Percentiles rank a stretch among this genome's conserved stretches.
Evolutionary conservation across 2,113 vertebrate genomes (phyloP).

Genomic region (Muscicapa adusta): DNA sequence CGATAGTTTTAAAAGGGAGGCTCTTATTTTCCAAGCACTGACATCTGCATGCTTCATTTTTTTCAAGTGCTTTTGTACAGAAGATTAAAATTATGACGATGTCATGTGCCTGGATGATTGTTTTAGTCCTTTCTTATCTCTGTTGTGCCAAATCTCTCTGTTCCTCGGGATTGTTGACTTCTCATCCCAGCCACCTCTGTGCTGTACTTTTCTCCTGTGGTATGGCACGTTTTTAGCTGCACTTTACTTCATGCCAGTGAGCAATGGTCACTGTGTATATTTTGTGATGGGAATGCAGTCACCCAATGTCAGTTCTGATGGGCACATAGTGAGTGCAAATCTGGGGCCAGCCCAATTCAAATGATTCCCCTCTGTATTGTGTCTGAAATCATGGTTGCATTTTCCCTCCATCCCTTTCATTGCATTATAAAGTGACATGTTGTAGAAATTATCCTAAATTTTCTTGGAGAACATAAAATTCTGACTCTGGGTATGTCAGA

Average conservation of each 20-base stretch:
- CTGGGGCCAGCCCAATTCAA: not conserved
- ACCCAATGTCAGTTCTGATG: not conserved
- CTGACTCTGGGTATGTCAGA: not conserved
- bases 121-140: not conserved
- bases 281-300: not conserved
- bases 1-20: not conserved
- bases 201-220: not conserved
- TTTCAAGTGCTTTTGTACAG: not conserved
- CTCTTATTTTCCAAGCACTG: not conserved
- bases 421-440: not conserved
- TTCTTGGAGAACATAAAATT: not conserved
- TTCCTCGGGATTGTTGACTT: not conserved
- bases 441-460: not conserved
- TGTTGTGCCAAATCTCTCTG: not conserved
- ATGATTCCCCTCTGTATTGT: not conserved
- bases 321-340: not conserved
- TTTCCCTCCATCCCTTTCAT: rapidly evolving
- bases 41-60: not conserved
- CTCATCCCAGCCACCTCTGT: not conserved
- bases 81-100: conserved; percentile 9
- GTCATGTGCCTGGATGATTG: not conserved
- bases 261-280: not conserved
- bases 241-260: not conserved
- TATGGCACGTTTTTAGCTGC: not conserved
- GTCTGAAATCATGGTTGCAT: not conserved